These are phyloP conservation scores for Lutjanus erythropterus DNA, from an alignment of 2,113 vertebrate genomes.

Conservation along the genomic window DNA sequence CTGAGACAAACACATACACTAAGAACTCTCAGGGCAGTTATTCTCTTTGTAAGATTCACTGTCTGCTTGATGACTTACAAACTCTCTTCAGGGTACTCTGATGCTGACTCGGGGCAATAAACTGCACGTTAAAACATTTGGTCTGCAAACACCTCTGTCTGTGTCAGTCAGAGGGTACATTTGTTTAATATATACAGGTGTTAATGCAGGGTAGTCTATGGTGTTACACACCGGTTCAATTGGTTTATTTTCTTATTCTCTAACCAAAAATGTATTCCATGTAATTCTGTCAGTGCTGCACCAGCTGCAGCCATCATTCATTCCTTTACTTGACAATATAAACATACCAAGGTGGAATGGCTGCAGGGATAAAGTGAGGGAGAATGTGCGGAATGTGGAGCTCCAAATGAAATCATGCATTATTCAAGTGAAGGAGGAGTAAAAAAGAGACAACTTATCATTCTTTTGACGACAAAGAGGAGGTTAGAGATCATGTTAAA, in stretches of 20 bases:
- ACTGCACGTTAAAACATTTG: neutral
- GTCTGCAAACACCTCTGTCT: neutral
- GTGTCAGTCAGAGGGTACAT: too few species aligned
- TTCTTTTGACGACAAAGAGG: conserved; percentile 27
- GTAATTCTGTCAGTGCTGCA: neutral
- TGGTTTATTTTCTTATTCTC: neutral
- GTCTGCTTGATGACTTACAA: neutral
- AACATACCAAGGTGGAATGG: conserved; percentile 52
- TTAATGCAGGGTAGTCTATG: neutral
- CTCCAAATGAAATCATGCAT: conserved; percentile 54
- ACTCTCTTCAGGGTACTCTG: neutral
- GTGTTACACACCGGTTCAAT: neutral
- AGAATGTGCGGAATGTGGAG: conserved; percentile 73
- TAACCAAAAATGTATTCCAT: neutral
- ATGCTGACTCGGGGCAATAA: neutral
- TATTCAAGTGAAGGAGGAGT: conserved; percentile 51
- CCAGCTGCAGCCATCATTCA: conserved; percentile 27
- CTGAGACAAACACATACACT: too few species aligned
- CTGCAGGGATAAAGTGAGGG: conserved; percentile 38
- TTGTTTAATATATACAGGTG: neutral
- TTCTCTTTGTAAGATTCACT: too few species aligned
- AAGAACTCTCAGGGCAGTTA: too few species aligned
- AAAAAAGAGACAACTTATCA: neutral
- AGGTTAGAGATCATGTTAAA: conserved; percentile 45
- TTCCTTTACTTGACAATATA: conserved; percentile 27